Evolutionary conservation across 2,888 invertebrate species (phyloP).

Genomic region (Phyto melanocephala): DNA sequence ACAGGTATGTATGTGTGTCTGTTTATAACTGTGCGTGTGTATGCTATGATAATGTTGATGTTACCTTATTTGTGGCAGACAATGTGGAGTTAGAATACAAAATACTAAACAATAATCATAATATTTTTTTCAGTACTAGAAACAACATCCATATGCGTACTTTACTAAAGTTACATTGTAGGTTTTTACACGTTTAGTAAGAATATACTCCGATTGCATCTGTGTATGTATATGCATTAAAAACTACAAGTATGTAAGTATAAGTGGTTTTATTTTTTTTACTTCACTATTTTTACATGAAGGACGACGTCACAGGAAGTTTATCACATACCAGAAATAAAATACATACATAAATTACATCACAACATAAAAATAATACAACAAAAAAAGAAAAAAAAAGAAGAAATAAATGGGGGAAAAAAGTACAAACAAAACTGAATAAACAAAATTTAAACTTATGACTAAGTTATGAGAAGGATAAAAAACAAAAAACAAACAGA

Average conservation of each 20-base stretch:
- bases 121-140: neutral
- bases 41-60: conserved; percentile 25
- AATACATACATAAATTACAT: conserved; percentile 63
- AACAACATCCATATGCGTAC: too few species aligned
- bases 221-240: neutral
- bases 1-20: neutral
- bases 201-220: conserved; percentile 1
- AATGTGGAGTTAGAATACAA: conserved; percentile 59
- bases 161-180: neutral
- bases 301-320: conserved; percentile 66
- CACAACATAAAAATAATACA: conserved; percentile 38
- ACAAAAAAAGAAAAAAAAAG: conserved; percentile 1
- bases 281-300: conserved; percentile 36
- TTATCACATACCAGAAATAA: conserved; percentile 64
- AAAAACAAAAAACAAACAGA: conserved; percentile 16
- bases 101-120: conserved; percentile 22
- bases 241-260: neutral
- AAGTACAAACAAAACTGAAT: conserved; percentile 56
- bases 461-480: conserved; percentile 65
- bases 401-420: conserved; percentile 11
- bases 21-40: neutral
- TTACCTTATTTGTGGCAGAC: conserved; percentile 61
- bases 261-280: neutral
- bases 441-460: conserved; percentile 64
- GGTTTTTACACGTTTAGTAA: conserved; percentile 15